Conservation (phyloP, 1,140 invertebrate species). For the Temnothorax longispinosus region DNA sequence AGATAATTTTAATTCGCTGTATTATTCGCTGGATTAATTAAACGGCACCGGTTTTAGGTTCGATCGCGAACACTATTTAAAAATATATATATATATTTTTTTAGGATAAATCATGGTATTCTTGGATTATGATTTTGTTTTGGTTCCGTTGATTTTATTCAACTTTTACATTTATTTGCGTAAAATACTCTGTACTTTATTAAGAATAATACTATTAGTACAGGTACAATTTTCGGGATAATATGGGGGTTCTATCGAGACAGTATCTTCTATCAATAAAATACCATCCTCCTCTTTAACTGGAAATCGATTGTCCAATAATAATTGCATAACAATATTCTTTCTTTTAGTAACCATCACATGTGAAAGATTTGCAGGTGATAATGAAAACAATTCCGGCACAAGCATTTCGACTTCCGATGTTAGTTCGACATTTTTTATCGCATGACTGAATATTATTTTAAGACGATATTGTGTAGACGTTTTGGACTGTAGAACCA, state of each 20-base stretch:
- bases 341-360: constrained; percentile 70
- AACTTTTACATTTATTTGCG: neutral
- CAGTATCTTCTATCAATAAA: constrained; percentile 76
- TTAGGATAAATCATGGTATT: neutral
- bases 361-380: constrained; percentile 62
- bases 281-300: constrained; percentile 76
- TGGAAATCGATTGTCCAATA: constrained; percentile 80
- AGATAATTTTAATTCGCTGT: no score
- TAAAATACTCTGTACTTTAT: constrained; percentile 78
- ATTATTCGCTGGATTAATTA: no score
- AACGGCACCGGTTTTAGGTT: no score
- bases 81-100: no score
- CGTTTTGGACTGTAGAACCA: constrained; percentile 75
- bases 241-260: constrained; percentile 82
- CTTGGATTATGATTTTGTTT: neutral
- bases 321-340: constrained; percentile 73
- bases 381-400: constrained; percentile 78
- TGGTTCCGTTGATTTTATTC: constrained; percentile 4
- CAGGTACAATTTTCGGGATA: constrained; percentile 78
- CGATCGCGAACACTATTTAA: no score
- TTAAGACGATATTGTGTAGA: constrained; percentile 68
- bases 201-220: constrained; percentile 79
- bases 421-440: constrained; percentile 76
- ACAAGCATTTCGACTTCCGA: constrained; percentile 63
- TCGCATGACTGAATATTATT: constrained; percentile 77